phyloP scores from a whole-genome alignment of 2,797 vertebrate genomes.

The Peromyscus nudipes region DNA sequence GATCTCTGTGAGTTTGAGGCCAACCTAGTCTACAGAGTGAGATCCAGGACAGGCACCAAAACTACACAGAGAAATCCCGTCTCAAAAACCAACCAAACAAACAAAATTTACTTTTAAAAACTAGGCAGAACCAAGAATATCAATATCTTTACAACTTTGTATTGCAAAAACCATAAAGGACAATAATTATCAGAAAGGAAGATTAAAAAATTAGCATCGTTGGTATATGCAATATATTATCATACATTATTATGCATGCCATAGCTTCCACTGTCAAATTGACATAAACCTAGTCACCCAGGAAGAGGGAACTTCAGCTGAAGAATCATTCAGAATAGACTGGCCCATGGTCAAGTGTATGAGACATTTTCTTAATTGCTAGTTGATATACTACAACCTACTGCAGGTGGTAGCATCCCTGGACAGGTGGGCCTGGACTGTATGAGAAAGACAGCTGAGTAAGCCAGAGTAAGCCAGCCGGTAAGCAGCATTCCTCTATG shows the following conservation, averaged over 20 bases:
- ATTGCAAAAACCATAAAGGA: constrained; percentile 57
- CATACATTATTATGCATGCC: not conserved
- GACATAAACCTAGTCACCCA: not conserved
- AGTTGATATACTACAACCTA: not conserved
- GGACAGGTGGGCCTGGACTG: not conserved
- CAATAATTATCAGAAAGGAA: constrained; percentile 43
- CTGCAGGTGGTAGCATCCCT: not conserved
- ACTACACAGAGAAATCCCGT: no score
- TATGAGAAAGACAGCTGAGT: not conserved
- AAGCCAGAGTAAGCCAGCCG: no score
- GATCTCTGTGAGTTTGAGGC: no score
- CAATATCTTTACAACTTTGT: constrained; percentile 14
- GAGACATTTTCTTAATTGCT: not conserved
- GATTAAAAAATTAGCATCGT: constrained; percentile 32
- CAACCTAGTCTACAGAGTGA: no score
- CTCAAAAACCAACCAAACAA: no score
- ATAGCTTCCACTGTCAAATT: not conserved
- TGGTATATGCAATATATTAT: not conserved
- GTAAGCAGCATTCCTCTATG: not conserved
- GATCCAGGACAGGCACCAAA: no score
- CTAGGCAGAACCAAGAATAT: not conserved
- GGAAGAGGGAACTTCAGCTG: not conserved
- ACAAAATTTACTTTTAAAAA: not conserved
- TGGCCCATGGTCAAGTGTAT: not conserved
- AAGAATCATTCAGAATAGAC: not conserved